Base-by-base conservation (phyloP, 1,140 invertebrate genomes). In the Eurosta solidaginis region DNA sequence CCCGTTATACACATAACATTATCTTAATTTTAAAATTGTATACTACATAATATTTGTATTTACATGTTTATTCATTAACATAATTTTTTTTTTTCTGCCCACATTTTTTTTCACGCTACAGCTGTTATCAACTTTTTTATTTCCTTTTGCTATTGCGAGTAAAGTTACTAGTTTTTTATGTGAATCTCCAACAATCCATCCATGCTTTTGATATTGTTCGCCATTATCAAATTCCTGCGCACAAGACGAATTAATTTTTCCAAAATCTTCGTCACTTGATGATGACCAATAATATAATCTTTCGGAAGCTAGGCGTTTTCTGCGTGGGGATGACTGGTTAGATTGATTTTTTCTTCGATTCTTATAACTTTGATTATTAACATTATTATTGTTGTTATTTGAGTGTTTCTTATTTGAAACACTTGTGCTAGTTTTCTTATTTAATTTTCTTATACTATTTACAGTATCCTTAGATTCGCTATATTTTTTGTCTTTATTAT, bases 101-200 rank as follows among this genome's bases (percentile, higher is more conserved):
- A 82, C 80, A 44, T 87, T 84, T 79, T 88, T 86, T 82, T 90
- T 90, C 20, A 90, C 89, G 27, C 85, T 84, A 81, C 87, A 82
- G 29, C 47, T 83, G 63, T 88, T 89, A 22, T 88, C 84, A 52
- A 88, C 88, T 78, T 88, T 85, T 80, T 90, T 89, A 75, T 89
- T 89, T 47, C 91, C 91, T 83, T 93, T 93, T 42, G 92, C 92
- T 81, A 92, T 91, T 12, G 93, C 93, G 68, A 94, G 84, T 90
- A 94, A 92, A 40, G 93, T 94, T 45, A 94, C 93, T 83, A 94
- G 89, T 82, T 93, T 93, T 83, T 94, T 94, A 79, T 94, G 93
- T 47, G 93, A 94, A 82, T 94, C 93, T 10, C 93, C 93, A 10
- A 94, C 93, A 77, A 94, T 94, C 93, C 93, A 94, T 47, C 93